These are phyloP conservation scores for Heliconius ethilla DNA, from an alignment of 2,888 invertebrate genomes.

Conservation along the genomic window DNA sequence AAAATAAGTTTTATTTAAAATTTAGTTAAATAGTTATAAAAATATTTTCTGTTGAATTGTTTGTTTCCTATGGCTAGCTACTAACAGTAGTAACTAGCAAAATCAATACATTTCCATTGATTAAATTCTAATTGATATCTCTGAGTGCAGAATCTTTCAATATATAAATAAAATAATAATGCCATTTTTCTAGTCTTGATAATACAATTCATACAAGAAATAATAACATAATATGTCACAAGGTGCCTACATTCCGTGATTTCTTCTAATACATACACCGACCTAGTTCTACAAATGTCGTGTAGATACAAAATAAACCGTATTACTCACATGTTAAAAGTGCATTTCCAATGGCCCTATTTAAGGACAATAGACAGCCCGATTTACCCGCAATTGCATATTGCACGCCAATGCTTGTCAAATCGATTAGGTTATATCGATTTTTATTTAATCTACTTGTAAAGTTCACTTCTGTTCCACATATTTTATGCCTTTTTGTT, in stretches of 20 bases:
- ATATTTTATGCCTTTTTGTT: neutral
- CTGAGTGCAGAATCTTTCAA: neutral
- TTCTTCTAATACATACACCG: conserved; percentile 55
- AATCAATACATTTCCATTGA: neutral
- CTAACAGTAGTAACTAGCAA: neutral
- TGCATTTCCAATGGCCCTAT: neutral
- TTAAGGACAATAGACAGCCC: conserved; percentile 46
- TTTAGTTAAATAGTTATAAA: too few species aligned
- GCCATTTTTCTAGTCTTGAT: neutral
- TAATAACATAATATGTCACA: conserved; percentile 12
- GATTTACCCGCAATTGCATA: conserved; percentile 55
- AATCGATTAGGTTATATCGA: conserved; percentile 25
- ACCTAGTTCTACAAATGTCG: conserved; percentile 43
- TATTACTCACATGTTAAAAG: neutral
- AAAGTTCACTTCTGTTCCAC: conserved; percentile 13
- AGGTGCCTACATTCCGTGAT: conserved; percentile 48
- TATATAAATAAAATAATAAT: too few species aligned
- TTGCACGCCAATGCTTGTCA: conserved; percentile 54
- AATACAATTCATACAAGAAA: neutral
- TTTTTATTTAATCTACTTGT: conserved; percentile 24
- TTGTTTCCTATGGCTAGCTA: too few species aligned
- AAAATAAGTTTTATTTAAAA: too few species aligned
- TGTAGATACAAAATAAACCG: conserved; percentile 2
- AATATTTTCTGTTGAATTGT: too few species aligned
- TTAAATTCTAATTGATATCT: neutral